Percentiles rank a stretch among this genome's conserved stretches.
Evolutionary conservation across 2,888 invertebrate species (phyloP).

Genomic region (Deilephila porcellus): DNA sequence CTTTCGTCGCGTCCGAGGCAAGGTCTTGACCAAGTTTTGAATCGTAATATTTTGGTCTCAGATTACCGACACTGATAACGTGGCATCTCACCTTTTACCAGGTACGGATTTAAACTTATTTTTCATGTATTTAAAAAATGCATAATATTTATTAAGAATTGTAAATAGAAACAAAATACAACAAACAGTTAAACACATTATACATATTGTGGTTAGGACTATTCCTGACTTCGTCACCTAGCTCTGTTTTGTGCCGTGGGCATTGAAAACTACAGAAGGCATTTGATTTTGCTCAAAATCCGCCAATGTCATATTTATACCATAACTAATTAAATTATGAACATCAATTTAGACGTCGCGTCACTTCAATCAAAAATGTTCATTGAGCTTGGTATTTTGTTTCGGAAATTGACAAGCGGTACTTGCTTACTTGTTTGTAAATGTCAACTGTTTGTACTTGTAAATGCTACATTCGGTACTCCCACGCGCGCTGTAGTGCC

Average conservation of each 20-base stretch:
- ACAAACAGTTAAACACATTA: too few relatives aligned
- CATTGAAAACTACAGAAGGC: too few relatives aligned
- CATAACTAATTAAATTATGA: neutral
- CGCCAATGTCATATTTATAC: neutral
- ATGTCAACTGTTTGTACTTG: constrained; percentile 25
- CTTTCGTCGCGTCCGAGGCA: constrained; percentile 58
- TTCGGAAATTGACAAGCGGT: constrained; percentile 13
- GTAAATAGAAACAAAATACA: too few relatives aligned
- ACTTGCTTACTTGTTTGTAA: constrained; percentile 20
- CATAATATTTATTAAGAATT: neutral
- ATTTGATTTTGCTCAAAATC: too few relatives aligned
- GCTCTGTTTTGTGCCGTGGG: too few relatives aligned
- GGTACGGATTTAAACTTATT: constrained; percentile 54
- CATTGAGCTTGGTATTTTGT: neutral
- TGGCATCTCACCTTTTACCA: constrained; percentile 79
- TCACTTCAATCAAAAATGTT: neutral
- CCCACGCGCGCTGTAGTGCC: constrained; percentile 8
- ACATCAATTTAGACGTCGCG: neutral
- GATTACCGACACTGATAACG: constrained; percentile 82
- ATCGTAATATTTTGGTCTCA: constrained; percentile 85
- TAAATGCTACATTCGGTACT: constrained; percentile 20
- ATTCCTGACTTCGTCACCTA: too few relatives aligned
- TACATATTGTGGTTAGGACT: too few relatives aligned
- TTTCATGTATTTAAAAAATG: neutral
- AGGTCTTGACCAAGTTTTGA: constrained; percentile 83